Evolutionary conservation across 2,113 vertebrate species (phyloP), one percentile per base, ranked within the genome.

Genomic region (Catharus minimus): DNA sequence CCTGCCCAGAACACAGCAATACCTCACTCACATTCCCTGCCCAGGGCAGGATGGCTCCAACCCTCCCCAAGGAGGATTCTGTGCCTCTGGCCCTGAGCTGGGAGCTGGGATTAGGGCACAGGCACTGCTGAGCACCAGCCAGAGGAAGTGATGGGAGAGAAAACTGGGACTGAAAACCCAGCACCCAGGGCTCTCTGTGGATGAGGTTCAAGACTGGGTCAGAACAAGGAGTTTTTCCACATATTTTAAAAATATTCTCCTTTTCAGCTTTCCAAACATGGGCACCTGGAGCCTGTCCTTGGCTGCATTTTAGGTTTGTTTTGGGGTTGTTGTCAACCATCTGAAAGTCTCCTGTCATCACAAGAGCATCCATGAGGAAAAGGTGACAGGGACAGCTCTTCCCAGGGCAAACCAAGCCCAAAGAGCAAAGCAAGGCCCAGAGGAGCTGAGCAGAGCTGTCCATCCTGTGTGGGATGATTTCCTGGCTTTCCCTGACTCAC

Each of bases 381-480:
- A 69, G 30, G 27, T 3, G 2, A 12, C 3, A 9, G 60, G 50
- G 13, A n/a, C 26, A 4, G 16, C 28, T 27, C 27, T 56, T n/a
- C 41, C 28, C 14, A 43, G 46, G 38, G 21, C 67, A 79, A 28
- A 56, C 11, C 13, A 60, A 49, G 46, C 28, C 53, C 53, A 52
- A 44, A 38, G 61, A 52, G 38, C 62, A 52, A 22, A 76, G 18
- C n/a, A 23, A 38, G 27, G 38, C 53, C 44, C 52, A 36, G 26
- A 30, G 50, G 13, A 84, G 43, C 5, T 0, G 0, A 17, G 36
- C 24, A 77, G 77, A 64, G 27, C 9, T 47, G 19, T 5, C 61
- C 41, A 21, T 30, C n/a, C 60, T 0, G 0, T 11, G 16, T 2
- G 0, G 15, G 36, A 44, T 14, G 50, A 27, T 41, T 26, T 52